Conservation (phyloP, 2,888 invertebrate genomes). For the Serrognathus titanus region DNA sequence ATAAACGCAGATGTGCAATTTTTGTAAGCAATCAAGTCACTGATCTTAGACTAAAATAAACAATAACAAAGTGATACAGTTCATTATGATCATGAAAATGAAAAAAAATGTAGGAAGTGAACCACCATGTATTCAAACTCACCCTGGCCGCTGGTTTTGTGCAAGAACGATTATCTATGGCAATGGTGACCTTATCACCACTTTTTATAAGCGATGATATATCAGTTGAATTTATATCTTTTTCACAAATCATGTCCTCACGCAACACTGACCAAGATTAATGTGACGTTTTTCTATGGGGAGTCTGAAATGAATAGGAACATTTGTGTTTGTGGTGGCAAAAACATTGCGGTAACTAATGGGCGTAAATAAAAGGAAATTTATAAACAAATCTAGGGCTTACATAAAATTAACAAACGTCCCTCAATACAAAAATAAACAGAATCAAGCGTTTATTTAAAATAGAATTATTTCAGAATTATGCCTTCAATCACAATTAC, state of each 20-base stretch:
- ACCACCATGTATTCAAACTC: slow-evolving; percentile 33
- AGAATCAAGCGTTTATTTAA: not conserved
- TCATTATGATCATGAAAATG: no score
- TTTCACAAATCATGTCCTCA: slow-evolving; percentile 28
- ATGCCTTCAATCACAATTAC: not conserved
- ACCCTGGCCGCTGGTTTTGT: slow-evolving; percentile 66
- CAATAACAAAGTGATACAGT: no score
- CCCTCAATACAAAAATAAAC: no score
- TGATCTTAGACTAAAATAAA: no score
- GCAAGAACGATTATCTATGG: slow-evolving; percentile 64
- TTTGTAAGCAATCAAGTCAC: no score
- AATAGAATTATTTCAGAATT: not conserved
- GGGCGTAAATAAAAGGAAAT: no score
- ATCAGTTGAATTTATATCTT: slow-evolving; percentile 22
- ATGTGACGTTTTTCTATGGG: slow-evolving; percentile 10
- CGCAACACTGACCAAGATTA: slow-evolving; percentile 11
- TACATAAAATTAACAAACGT: no score
- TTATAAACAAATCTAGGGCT: no score
- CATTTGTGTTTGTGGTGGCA: not conserved
- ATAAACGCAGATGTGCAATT: no score
- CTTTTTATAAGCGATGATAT: slow-evolving; percentile 30
- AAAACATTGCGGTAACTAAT: not conserved
- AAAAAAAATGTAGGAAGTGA: no score
- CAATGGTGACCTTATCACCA: slow-evolving; percentile 36
- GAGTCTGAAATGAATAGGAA: not conserved